Evolutionary conservation across 2,113 vertebrate genomes (phyloP).

Genomic region (Dryoscopus gambensis): DNA sequence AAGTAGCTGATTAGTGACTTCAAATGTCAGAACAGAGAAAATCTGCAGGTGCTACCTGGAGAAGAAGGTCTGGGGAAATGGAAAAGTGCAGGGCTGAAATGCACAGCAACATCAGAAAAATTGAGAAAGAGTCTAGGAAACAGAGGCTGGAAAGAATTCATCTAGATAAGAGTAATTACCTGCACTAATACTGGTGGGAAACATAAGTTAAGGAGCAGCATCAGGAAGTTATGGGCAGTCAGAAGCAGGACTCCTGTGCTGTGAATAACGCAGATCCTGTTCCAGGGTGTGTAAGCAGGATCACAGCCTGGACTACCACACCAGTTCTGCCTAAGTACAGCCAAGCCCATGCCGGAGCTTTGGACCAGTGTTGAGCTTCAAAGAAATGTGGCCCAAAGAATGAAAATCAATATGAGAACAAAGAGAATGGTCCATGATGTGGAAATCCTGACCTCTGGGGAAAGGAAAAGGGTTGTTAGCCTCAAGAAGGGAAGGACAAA

Average conservation of each 20-base stretch:
- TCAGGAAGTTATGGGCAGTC: background rate
- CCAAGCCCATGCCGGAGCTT: background rate
- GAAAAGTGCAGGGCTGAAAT: background rate
- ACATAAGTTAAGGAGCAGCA: background rate
- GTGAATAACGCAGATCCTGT: background rate
- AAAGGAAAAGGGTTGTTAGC: background rate
- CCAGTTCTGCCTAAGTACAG: background rate
- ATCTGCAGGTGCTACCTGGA: background rate
- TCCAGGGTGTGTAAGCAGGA: background rate
- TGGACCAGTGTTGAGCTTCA: background rate
- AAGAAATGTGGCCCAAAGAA: background rate
- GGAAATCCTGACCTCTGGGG: background rate
- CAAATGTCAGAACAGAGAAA: background rate
- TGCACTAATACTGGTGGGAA: background rate
- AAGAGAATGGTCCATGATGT: background rate
- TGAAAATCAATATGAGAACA: background rate
- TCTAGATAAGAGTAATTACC: background rate
- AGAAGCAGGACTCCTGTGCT: background rate
- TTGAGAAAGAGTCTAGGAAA: background rate
- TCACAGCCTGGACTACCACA: background rate
- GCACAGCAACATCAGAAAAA: background rate
- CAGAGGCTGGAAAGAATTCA: background rate
- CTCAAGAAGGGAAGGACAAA: background rate
- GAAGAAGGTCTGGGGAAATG: background rate
- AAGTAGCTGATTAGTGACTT: background rate